Evolutionary conservation across 2,797 vertebrate genomes (phyloP), one percentile per base, ranked within the genome.

Genomic region (Ataeniobius toweri): DNA sequence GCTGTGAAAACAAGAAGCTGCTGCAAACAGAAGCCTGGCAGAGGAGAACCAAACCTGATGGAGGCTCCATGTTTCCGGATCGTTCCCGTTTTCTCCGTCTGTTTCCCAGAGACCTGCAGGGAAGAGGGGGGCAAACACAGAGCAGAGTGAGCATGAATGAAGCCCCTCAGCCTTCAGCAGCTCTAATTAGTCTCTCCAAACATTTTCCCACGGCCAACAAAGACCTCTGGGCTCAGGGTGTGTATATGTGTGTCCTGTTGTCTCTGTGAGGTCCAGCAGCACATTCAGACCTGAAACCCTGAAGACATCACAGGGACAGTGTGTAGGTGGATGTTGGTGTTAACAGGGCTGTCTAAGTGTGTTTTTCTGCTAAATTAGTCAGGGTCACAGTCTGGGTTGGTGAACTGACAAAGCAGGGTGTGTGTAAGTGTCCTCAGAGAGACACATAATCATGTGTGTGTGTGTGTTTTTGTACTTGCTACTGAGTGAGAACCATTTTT

Each of bases 171-270:
- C 51, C 65, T 8, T 81, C 80, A 72, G 69, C 76, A 56, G 73
- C 83, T 81, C 83, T 86, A 90, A 91, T 89, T 77, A 86, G 82
- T 65, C 77, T 76, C 78, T 77, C 75, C 58, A 79, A 89, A 86
- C 79, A 84, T 82, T 82, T 93, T 93, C 91, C 90, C 90, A 92
- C 90, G 83, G 51, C 89, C 46, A 80, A 91, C 90, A 91, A 92
- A 91, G 86, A 63, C 63, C 14, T 16, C 31, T 1, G 0, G 6
- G 26, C 7, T 28, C 18, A 58, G 53, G 28, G 31, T 58, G 55
- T 26, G 50, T 83, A 75, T 51, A 53, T 39, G 71, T 61, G 77
- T 65, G 78, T 80, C 24, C 16, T 26, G 39, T 24, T 69, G 10
- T 68, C 16, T 44, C 18, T 56, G 50, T 69, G 63, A 63, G 71